phyloP scores from a whole-genome alignment of 1,140 invertebrate species.

The Caenorhabditis inopinata region DNA sequence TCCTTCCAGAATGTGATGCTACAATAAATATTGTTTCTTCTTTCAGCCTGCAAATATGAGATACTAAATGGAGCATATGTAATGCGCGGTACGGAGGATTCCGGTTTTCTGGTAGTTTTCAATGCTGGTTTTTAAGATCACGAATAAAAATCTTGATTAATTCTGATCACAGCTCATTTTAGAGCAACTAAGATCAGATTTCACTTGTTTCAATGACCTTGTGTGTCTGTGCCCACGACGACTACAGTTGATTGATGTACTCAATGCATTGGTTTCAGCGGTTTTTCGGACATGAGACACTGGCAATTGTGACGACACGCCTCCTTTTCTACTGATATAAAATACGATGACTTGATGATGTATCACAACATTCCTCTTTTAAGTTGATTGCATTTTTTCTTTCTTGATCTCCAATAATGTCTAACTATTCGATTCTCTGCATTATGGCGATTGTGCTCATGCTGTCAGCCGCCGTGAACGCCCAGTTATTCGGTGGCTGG shows the following conservation, averaged over 20 bases:
- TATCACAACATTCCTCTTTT: not conserved
- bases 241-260: not conserved
- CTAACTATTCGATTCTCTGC: not conserved
- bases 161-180: no score
- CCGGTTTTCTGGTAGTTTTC: no score
- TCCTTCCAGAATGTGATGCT: no score
- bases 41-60: no score
- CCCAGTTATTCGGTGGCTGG: slow-evolving; percentile 15
- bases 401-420: not conserved
- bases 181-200: no score
- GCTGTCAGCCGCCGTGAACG: not conserved
- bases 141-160: no score
- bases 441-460: slow-evolving; percentile 11
- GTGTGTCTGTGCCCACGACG: not conserved
- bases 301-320: not conserved
- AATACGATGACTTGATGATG: not conserved
- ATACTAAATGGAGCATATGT: no score
- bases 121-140: no score
- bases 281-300: not conserved
- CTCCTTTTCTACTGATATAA: slow-evolving; percentile 7
- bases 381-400: slow-evolving; percentile 1
- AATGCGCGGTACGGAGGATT: no score
- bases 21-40: no score
- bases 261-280: not conserved
- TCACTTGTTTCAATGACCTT: not conserved